Base-by-base conservation (phyloP, 2,113 vertebrate species). In the Sebastes schlegelii region DNA sequence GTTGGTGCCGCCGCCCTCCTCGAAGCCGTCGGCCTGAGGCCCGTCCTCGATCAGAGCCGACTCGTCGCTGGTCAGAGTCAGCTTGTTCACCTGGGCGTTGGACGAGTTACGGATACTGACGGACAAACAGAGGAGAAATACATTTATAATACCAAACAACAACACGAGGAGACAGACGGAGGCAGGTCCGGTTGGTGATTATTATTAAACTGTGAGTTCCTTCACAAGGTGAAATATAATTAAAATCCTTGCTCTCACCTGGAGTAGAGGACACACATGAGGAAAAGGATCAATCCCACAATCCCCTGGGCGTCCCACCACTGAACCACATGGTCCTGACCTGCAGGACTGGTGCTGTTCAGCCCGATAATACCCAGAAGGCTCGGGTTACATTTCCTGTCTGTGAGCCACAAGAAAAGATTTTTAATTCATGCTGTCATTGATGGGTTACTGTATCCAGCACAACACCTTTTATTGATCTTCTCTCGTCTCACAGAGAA, bases 251-350 rank as follows among this genome's bases (percentile, higher is more conserved):
- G 34, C 34, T 34, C 34, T 86, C 62, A 99, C 98, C 98, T 99
- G 77, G 98, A 99, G 85, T 99, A 99, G 57, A 99, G 96, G 84
- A 99, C 98, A 94, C 98, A 99, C 84, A 99, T 88, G 78, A 99
- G 91, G 92, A 99, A 99, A 34, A 99, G 94, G 83, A 99, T 90
- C 85, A 99, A 94, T 81, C 98, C 98, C 81, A 99, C 97, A 91
- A 99, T 97, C 55, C 98, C 98, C 89, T 99, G 98, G 21, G 98
- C 96, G 63, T 99, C 98, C 98, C 98, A 99, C 98, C 98, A 99
- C 93, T 99, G 97, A 46, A 99, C 97, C 5, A 96, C 95, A 8
- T 95, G 95, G 58, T 94, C 96, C n/a, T 95, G 95, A 75, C 94
- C 86, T 12, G 82, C 86, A 14, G 97, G 95, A 42, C 77, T 95